Conservation (phyloP, 2,888 invertebrate genomes). For the Caenorhabditis virilis region DNA sequence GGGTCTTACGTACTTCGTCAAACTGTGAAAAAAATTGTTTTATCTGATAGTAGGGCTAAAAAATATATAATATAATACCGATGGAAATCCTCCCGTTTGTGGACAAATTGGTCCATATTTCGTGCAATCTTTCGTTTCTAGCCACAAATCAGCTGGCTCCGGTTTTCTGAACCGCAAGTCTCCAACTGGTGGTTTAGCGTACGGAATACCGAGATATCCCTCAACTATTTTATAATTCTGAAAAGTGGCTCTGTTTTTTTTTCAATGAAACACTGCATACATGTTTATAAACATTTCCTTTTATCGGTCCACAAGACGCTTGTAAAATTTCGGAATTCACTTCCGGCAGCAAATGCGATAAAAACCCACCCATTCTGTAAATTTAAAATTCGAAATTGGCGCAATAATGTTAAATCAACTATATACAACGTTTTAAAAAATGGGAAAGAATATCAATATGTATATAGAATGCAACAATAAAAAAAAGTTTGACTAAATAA, state of each 20-base stretch:
- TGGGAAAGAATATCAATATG: too few species aligned
- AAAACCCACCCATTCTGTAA: not conserved
- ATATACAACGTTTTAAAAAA: too few species aligned
- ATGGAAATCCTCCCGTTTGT: conserved; percentile 5
- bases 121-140: conserved; percentile 27
- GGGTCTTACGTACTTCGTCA: not conserved
- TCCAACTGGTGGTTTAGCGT: conserved; percentile 16
- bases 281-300: conserved; percentile 1
- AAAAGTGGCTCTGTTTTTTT: not conserved
- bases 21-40: not conserved
- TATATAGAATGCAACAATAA: too few species aligned
- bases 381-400: too few species aligned
- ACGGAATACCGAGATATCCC: conserved; percentile 14
- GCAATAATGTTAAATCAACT: too few species aligned
- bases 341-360: not conserved
- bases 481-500: too few species aligned
- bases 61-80: too few species aligned
- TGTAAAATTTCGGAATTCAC: not conserved
- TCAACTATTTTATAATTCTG: conserved; percentile 12
- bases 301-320: not conserved
- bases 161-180: conserved; percentile 37
- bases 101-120: conserved; percentile 43
- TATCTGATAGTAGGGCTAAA: too few species aligned
- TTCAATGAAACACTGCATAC: not conserved
- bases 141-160: conserved; percentile 27